phyloP scores from a whole-genome alignment of 2,888 invertebrate genomes.

The Molorchus minor region DNA sequence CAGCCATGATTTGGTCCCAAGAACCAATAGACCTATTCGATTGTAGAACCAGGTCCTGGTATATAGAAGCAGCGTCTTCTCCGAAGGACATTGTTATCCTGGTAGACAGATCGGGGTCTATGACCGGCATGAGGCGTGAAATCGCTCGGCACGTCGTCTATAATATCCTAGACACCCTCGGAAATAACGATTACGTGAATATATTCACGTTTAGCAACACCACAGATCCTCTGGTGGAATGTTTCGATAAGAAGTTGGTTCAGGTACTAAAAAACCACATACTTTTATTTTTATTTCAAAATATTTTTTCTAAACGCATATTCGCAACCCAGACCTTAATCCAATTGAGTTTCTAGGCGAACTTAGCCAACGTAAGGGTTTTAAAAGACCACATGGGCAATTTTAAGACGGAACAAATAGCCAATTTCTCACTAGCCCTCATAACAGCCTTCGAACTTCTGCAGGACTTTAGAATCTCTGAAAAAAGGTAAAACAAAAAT shows the following conservation, averaged over 20 bases:
- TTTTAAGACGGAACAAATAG: slow-evolving; percentile 86
- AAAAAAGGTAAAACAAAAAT: slow-evolving; percentile 27
- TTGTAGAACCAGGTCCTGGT: slow-evolving; percentile 94
- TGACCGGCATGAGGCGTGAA: slow-evolving; percentile 78
- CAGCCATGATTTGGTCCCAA: slow-evolving; percentile 81
- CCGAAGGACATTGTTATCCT: slow-evolving; percentile 89
- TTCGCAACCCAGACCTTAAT: too few relatives aligned
- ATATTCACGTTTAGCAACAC: slow-evolving; percentile 90
- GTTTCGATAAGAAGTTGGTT: slow-evolving; percentile 88
- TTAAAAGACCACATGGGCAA: slow-evolving; percentile 81
- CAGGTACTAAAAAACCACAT: slow-evolving; percentile 72
- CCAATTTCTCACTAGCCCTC: slow-evolving; percentile 92
- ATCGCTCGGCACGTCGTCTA: slow-evolving; percentile 89
- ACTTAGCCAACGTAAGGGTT: slow-evolving; percentile 83
- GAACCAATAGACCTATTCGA: slow-evolving; percentile 93
- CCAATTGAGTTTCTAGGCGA: slow-evolving; percentile 70
- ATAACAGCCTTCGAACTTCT: slow-evolving; percentile 90
- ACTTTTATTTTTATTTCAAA: too few relatives aligned
- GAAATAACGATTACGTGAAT: slow-evolving; percentile 98
- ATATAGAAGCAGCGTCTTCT: slow-evolving; percentile 96
- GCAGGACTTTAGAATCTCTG: slow-evolving; percentile 54
- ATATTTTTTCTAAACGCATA: too few relatives aligned
- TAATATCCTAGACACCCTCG: slow-evolving; percentile 93
- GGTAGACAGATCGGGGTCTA: slow-evolving; percentile 74
- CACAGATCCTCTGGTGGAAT: slow-evolving; percentile 83